Conservation (phyloP, 1,140 invertebrate species). For the Trichomalopsis sarcophagae region DNA sequence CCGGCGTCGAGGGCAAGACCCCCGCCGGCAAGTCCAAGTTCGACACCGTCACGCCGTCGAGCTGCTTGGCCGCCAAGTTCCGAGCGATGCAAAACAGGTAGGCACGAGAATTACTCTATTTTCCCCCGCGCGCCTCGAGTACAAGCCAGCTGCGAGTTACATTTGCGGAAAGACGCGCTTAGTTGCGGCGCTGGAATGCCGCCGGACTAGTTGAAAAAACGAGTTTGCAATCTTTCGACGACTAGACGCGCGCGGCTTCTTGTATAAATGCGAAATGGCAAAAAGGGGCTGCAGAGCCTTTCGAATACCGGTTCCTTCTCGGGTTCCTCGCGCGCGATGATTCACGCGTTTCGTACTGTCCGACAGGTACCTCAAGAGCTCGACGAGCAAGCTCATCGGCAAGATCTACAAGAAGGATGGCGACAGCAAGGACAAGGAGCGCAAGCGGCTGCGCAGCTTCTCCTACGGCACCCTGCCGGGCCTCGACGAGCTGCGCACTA, state of each 20-base stretch:
- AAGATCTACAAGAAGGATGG: constrained; percentile 79
- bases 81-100: constrained; percentile 81
- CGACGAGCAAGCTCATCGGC: constrained; percentile 81
- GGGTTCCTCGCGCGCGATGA: neutral
- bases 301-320: no score
- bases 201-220: neutral
- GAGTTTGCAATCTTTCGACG: neutral
- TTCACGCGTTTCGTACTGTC: neutral
- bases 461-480: constrained; percentile 85
- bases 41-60: constrained; percentile 74
- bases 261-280: no score
- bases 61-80: constrained; percentile 81
- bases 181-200: neutral
- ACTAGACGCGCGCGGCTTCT: no score
- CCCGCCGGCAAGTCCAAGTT: constrained; percentile 53
- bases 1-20: neutral
- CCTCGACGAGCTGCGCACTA: constrained; percentile 82
- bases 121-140: no score
- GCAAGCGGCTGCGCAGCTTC: constrained; percentile 82
- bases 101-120: neutral
- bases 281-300: no score
- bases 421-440: constrained; percentile 71
- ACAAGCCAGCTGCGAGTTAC: no score
- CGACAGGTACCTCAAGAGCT: constrained; percentile 78
- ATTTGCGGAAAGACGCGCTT: no score